Evolutionary conservation across 1,140 invertebrate genomes (phyloP).

Genomic region (Bradynema listronoti): DNA sequence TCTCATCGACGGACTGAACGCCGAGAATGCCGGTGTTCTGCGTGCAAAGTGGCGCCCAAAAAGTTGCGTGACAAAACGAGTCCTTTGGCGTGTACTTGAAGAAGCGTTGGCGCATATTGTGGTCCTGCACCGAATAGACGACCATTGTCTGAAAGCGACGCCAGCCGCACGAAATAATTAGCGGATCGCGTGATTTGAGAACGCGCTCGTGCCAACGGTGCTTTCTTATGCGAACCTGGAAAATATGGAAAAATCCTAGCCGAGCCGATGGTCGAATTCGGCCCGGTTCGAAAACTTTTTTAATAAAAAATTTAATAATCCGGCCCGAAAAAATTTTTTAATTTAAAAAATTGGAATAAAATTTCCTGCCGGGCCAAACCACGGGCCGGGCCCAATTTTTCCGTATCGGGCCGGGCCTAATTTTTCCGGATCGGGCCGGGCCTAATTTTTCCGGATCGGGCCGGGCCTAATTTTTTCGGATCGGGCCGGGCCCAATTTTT

Average conservation of each 20-base stretch:
- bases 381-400: too few species aligned
- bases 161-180: constrained; percentile 95
- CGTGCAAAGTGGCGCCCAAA: constrained; percentile 92
- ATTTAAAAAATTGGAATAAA: too few species aligned
- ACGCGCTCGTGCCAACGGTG: constrained; percentile 94
- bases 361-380: too few species aligned
- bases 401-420: too few species aligned
- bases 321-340: too few species aligned
- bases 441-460: too few species aligned
- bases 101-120: constrained; percentile 80
- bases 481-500: too few species aligned
- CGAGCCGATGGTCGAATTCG: too few species aligned
- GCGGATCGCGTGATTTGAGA: constrained; percentile 86
- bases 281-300: too few species aligned
- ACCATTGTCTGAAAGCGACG: constrained; percentile 88
- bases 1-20: constrained; percentile 69
- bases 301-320: too few species aligned
- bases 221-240: constrained; percentile 73
- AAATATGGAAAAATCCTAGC: background rate
- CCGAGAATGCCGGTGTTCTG: constrained; percentile 88
- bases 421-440: too few species aligned
- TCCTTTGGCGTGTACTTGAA: constrained; percentile 85
- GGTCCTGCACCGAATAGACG: constrained; percentile 86
- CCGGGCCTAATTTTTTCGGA: too few species aligned
- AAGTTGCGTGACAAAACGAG: constrained; percentile 79